Conservation (phyloP, 2,113 vertebrate genomes). For the Nesogale talazaci region DNA sequence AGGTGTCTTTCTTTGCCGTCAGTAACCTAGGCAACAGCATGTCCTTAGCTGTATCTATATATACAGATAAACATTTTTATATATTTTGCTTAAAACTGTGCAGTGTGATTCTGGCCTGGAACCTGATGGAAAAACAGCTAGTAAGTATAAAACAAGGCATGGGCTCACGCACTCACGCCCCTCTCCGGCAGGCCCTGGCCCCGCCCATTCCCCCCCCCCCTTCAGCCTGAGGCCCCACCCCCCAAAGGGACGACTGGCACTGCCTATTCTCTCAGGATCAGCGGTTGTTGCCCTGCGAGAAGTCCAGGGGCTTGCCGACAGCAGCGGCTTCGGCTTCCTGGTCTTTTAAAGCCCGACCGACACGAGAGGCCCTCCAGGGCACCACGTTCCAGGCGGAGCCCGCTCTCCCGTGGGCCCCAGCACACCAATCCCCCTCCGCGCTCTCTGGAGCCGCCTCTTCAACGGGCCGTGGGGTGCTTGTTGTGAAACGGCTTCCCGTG, state of each 20-base stretch:
- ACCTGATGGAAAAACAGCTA: constrained; percentile 92
- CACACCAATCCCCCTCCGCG: background rate
- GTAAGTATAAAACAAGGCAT: constrained; percentile 92
- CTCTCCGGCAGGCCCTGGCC: constrained; percentile 2
- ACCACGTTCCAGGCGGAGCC: background rate
- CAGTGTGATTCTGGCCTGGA: constrained; percentile 94
- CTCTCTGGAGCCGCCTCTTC: background rate
- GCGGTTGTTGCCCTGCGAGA: constrained; percentile 56
- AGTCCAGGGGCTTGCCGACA: background rate
- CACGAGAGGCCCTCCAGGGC: background rate
- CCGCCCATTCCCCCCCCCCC: constrained; percentile 23
- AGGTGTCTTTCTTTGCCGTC: constrained; percentile 95
- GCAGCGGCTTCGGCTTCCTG: constrained; percentile 69
- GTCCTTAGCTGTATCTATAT: constrained; percentile 83
- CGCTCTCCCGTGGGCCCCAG: background rate
- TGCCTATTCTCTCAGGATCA: constrained; percentile 6
- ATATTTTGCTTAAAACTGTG: constrained; percentile 86
- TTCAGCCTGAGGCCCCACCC: background rate
- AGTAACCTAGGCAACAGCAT: constrained; percentile 88
- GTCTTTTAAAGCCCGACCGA: background rate
- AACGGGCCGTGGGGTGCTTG: background rate
- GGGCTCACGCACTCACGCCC: constrained; percentile 78
- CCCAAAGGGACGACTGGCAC: background rate
- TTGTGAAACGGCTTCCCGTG: constrained; percentile 23
- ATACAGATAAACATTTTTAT: too few species aligned